Conservation (phyloP, 2,888 invertebrate genomes). For the Cerastis rubricosa region DNA sequence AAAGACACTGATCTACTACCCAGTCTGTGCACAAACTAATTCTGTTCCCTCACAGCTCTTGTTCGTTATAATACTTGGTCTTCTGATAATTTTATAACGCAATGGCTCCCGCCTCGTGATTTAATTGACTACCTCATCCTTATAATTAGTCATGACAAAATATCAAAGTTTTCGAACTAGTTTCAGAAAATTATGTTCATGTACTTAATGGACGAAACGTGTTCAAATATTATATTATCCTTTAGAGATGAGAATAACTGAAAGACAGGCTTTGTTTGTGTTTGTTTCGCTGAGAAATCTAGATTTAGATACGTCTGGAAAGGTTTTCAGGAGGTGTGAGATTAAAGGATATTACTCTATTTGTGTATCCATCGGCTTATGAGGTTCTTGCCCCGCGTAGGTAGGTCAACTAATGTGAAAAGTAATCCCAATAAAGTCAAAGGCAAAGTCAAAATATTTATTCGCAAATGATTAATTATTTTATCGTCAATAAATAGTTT, state of each 20-base stretch:
- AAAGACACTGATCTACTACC: not conserved
- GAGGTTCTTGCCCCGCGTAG: not conserved
- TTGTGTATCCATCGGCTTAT: not conserved
- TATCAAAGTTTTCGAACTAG: constrained; percentile 34
- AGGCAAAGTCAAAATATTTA: not conserved
- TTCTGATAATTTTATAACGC: constrained; percentile 24
- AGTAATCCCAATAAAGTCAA: not conserved
- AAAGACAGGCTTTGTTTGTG: constrained; percentile 10
- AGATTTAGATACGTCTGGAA: constrained; percentile 2
- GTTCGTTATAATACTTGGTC: not conserved
- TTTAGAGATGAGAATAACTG: constrained; percentile 26
- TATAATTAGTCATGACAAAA: constrained; percentile 65
- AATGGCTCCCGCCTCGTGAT: constrained; percentile 68
- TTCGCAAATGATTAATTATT: not conserved
- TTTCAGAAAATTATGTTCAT: constrained; percentile 16
- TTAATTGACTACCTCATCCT: constrained; percentile 73
- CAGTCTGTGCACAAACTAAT: not conserved
- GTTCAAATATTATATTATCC: constrained; percentile 26
- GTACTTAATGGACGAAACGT: constrained; percentile 12
- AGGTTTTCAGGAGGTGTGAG: not conserved
- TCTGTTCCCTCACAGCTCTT: not conserved
- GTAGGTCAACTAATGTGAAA: not conserved
- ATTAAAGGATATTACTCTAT: not conserved
- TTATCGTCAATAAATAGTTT: no score
- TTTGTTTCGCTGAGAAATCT: constrained; percentile 12